Evolutionary conservation across 2,113 vertebrate genomes (phyloP).

Genomic region (Mionectes macconnelli): DNA sequence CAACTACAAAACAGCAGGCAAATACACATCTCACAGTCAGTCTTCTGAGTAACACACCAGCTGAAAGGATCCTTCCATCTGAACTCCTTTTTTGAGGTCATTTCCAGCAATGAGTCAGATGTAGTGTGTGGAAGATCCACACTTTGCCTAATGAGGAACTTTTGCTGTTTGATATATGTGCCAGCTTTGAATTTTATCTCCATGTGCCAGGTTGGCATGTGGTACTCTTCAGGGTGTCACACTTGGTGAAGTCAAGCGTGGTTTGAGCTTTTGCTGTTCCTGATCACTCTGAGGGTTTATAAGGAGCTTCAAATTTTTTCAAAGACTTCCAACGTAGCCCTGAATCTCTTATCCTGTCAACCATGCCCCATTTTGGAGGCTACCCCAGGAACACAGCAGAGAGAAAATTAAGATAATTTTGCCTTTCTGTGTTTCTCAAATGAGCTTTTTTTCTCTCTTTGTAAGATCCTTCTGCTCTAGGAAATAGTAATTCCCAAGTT

Average conservation of each 20-base stretch:
- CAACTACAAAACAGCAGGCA: not conserved
- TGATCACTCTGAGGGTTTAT: not conserved
- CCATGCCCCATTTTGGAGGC: not conserved
- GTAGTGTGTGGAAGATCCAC: not conserved
- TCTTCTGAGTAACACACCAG: not conserved
- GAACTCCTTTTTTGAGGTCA: conserved; percentile 38
- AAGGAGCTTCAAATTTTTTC: not conserved
- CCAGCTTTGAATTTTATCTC: conserved; percentile 43
- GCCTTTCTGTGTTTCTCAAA: not conserved
- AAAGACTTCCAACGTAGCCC: not conserved
- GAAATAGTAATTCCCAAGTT: not conserved
- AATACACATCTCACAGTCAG: not conserved
- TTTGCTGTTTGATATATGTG: not conserved
- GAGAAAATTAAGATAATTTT: conserved; percentile 6
- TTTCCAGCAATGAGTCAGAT: conserved; percentile 48
- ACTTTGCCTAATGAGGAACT: conserved; percentile 14
- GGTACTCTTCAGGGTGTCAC: conserved; percentile 51
- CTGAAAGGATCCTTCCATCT: conserved; percentile 30
- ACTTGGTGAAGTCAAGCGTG: conserved; percentile 13
- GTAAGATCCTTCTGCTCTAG: not conserved
- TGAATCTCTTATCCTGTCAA: not conserved
- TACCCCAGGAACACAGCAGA: not conserved
- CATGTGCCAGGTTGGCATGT: conserved; percentile 49
- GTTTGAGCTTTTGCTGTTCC: conserved; percentile 2
- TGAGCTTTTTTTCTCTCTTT: not conserved